These are phyloP conservation scores for Netta rufina DNA, from an alignment of 2,797 vertebrate genomes.

Conservation along the genomic window DNA sequence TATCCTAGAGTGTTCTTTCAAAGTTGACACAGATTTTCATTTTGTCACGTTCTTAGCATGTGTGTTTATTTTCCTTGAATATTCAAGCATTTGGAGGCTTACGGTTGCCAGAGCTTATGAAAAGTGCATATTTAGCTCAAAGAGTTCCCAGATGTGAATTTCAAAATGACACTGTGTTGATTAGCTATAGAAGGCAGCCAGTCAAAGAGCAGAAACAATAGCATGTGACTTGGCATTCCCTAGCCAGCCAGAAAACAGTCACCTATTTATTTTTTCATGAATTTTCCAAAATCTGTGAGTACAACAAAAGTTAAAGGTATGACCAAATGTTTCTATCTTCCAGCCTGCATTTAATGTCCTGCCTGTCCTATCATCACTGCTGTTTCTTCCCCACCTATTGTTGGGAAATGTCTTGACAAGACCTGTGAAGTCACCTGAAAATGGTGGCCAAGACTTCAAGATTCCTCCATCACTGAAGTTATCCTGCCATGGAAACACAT, in stretches of 20 bases:
- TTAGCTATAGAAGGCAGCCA: conserved; percentile 66
- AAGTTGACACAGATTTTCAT: conserved; percentile 48
- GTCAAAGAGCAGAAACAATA: conserved; percentile 55
- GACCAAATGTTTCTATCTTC: neutral
- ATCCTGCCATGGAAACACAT: neutral
- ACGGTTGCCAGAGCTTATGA: conserved; percentile 66
- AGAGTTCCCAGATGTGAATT: conserved; percentile 71
- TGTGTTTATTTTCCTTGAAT: conserved; percentile 64
- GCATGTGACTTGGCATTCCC: conserved; percentile 55
- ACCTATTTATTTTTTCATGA: conserved; percentile 21
- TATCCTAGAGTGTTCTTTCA: conserved; percentile 47
- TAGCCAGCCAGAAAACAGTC: conserved; percentile 49
- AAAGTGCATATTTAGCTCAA: conserved; percentile 71
- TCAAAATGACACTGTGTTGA: conserved; percentile 61
- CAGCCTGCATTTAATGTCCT: neutral
- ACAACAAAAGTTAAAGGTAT: neutral
- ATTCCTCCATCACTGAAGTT: neutral
- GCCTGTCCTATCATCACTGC: neutral
- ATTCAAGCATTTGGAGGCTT: conserved; percentile 63
- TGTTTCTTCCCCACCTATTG: neutral
- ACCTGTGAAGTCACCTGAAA: neutral
- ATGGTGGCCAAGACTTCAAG: neutral
- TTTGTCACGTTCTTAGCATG: conserved; percentile 53
- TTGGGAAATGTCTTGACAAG: neutral
- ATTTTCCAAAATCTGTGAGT: conserved; percentile 22